These are phyloP conservation scores for Scaptomyza cyrtandrae DNA, from an alignment of 2,888 invertebrate species.

Conservation along the genomic window DNA sequence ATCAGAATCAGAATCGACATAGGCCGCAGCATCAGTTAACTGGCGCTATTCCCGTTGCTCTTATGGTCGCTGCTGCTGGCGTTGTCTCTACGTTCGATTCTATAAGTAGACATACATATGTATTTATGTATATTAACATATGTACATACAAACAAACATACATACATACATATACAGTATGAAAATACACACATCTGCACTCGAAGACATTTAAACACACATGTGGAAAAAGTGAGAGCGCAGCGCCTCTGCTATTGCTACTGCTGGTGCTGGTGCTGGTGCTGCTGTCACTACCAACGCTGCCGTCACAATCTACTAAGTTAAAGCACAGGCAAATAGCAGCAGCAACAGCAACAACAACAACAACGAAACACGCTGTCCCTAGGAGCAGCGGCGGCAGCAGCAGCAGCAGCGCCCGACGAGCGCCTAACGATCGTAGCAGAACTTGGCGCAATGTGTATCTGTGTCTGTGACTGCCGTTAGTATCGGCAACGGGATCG, in stretches of 20 bases:
- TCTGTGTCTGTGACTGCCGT: constrained; percentile 64
- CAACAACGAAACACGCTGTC: constrained; percentile 24
- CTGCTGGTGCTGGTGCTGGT: constrained; percentile 11
- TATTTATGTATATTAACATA: constrained; percentile 56
- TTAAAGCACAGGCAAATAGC: constrained; percentile 65
- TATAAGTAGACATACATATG: constrained; percentile 71
- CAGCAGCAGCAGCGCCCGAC: constrained; percentile 38
- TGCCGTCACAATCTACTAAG: constrained; percentile 74
- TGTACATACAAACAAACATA: constrained; percentile 50
- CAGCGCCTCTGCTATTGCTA: constrained; percentile 21
- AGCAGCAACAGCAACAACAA: constrained; percentile 20
- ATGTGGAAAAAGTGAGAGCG: constrained; percentile 62
- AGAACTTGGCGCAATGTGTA: constrained; percentile 52
- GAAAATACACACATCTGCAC: constrained; percentile 35
- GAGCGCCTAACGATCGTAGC: constrained; percentile 75
- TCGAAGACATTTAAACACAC: constrained; percentile 62
- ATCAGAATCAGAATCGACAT: constrained; percentile 48
- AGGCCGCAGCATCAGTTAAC: constrained; percentile 62
- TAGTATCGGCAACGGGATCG: constrained; percentile 80
- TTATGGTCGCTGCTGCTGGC: constrained; percentile 32
- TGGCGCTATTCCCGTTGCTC: constrained; percentile 46
- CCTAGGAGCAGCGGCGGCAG: constrained; percentile 44
- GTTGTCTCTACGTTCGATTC: constrained; percentile 64
- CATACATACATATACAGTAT: constrained; percentile 28
- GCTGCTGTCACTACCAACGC: constrained; percentile 25